Percentiles rank a stretch among this genome's conserved stretches.
Evolutionary conservation across 2,888 invertebrate species (phyloP).

Genomic region (Euphydryas editha): DNA sequence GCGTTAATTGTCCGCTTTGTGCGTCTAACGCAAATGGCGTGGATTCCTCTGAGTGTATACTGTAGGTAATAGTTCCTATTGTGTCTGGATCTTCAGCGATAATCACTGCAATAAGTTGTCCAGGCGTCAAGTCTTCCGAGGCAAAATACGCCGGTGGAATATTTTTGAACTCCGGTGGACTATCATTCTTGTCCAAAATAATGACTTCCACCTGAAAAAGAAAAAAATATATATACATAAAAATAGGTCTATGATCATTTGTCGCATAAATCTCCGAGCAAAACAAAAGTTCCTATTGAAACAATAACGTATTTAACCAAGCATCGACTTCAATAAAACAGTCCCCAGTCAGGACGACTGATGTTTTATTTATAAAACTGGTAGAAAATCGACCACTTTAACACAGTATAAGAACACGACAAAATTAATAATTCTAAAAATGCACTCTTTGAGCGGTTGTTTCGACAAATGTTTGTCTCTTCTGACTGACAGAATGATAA

Average conservation of each 20-base stretch:
- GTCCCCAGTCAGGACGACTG: constrained; percentile 54
- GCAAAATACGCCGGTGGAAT: constrained; percentile 89
- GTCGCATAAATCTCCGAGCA: constrained; percentile 15
- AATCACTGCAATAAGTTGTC: constrained; percentile 90
- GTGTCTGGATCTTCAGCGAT: constrained; percentile 94
- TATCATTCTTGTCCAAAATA: constrained; percentile 96
- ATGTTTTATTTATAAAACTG: constrained; percentile 78
- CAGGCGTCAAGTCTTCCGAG: constrained; percentile 93
- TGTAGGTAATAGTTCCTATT: constrained; percentile 90
- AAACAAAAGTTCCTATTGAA: constrained; percentile 42
- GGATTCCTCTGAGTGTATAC: constrained; percentile 86
- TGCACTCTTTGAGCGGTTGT: constrained; percentile 65
- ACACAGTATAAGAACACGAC: constrained; percentile 75
- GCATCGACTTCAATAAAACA: constrained; percentile 62
- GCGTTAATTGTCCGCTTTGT: constrained; percentile 87
- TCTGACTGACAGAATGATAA: constrained; percentile 57
- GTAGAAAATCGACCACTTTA: constrained; percentile 75
- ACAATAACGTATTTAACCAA: constrained; percentile 67
- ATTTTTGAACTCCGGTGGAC: constrained; percentile 94
- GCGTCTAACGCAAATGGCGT: constrained; percentile 89
- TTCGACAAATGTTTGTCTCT: constrained; percentile 64
- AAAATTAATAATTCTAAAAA: constrained; percentile 82
- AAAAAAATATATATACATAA: constrained; percentile 42
- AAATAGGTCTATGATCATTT: constrained; percentile 20
- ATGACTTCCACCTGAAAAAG: constrained; percentile 91